These are phyloP conservation scores for Otolemur garnettii DNA, from an alignment of 2,113 vertebrate genomes.

Conservation along the genomic window DNA sequence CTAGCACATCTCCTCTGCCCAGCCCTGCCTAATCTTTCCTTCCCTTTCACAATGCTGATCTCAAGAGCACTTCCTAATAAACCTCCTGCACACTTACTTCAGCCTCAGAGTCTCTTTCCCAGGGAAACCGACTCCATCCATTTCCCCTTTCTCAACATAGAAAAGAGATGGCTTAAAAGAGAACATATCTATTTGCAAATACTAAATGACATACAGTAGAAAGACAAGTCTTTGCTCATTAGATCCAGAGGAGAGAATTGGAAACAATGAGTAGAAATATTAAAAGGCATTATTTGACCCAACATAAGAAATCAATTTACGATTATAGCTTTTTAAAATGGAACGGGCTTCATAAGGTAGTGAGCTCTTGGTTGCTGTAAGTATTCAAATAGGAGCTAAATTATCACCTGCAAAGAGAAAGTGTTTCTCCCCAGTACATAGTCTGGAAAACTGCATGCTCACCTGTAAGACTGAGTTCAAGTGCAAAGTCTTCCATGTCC, in stretches of 20 bases:
- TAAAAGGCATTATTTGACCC: background rate
- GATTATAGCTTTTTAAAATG: constrained; percentile 16
- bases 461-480: background rate
- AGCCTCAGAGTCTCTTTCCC: background rate
- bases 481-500: background rate
- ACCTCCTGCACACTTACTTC: background rate
- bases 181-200: constrained; percentile 46
- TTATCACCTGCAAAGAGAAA: background rate
- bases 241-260: constrained; percentile 12
- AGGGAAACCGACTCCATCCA: background rate
- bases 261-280: background rate
- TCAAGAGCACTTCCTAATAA: background rate
- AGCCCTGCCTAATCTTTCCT: background rate
- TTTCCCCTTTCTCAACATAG: background rate
- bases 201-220: background rate
- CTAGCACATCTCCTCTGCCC: background rate
- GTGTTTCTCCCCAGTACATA: background rate
- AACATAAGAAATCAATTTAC: background rate
- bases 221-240: constrained; percentile 10
- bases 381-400: background rate
- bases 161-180: constrained; percentile 14
- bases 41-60: background rate
- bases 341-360: background rate
- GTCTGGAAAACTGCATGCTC: background rate
- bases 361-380: background rate